phyloP scores from a whole-genome alignment of 2,888 invertebrate species.

The Pterostichus madidus region DNA sequence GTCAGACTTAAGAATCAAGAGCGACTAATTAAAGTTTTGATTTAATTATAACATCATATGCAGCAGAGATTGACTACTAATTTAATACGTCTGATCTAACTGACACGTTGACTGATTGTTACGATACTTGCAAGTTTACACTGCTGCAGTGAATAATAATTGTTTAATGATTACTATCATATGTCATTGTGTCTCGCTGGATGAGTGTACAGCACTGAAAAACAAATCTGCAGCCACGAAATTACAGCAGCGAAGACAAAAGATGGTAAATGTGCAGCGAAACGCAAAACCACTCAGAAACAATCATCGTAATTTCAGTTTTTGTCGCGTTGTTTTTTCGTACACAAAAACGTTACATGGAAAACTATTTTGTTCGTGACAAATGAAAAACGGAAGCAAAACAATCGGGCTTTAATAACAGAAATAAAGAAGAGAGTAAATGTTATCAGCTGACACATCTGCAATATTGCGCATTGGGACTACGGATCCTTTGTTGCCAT shows the following conservation, averaged over 20 bases:
- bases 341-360: slow-evolving; percentile 56
- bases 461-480: slow-evolving; percentile 40
- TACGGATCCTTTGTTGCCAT: slow-evolving; percentile 33
- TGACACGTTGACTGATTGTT: slow-evolving; percentile 27
- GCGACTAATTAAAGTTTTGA: slow-evolving; percentile 48
- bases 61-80: slow-evolving; percentile 24
- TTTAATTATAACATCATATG: slow-evolving; percentile 18
- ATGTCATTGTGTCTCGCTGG: slow-evolving; percentile 37
- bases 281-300: slow-evolving; percentile 60
- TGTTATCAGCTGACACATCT: slow-evolving; percentile 50
- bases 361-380: slow-evolving; percentile 64
- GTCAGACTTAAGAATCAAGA: slow-evolving; percentile 9
- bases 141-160: slow-evolving; percentile 9
- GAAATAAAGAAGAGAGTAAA: slow-evolving; percentile 55
- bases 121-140: slow-evolving; percentile 5
- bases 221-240: slow-evolving; percentile 43
- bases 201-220: slow-evolving; percentile 20
- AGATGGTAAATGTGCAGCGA: slow-evolving; percentile 49
- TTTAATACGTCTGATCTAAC: slow-evolving; percentile 20
- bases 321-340: slow-evolving; percentile 57
- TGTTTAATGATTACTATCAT: slow-evolving; percentile 47
- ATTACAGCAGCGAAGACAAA: slow-evolving; percentile 56
- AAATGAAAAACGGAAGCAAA: slow-evolving; percentile 63
- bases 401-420: slow-evolving; percentile 60
- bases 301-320: slow-evolving; percentile 62